Base-by-base conservation (phyloP, 2,888 invertebrate species). In the Acrocyrtus sp. region DNA sequence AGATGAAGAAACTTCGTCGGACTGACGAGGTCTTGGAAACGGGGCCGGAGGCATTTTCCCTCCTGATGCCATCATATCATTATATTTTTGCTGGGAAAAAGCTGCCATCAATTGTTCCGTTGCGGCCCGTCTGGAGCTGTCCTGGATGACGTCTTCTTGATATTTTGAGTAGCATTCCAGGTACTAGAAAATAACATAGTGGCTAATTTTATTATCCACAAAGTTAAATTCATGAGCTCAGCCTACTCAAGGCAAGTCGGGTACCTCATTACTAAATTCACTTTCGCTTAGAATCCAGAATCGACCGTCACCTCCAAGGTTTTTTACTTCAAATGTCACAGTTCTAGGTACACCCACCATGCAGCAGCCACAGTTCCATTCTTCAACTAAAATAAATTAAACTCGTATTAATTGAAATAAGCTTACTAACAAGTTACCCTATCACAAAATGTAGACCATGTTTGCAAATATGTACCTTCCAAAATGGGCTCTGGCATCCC, bases 271-370 rank as follows among this genome's bases (percentile, higher is more conserved):
- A n/a, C 15, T 34, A 51, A 79, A 78, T 45, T 79, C 78, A 26
- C 69, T 69, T 63, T 79, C 75, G 0, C 72, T 60, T n/a, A 79
- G 47, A 22, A 79, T 66, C 79, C 79, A 79, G 56, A 79, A 79
- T 47, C 78, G 54, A 2, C 73, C 79, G 12, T 43, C 51, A 2
- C 74, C 74, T 10, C 79, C 79, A 1, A 61, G 10, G 67, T 77
- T 77, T 15, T 43, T 69, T 29, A 79, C 39, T 57, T 77, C 69
- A 70, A 79, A 79, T 4, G 21, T 12, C 17, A 51, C 27, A 0
- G 54, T 43, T 21, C 67, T 21, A 1, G 67, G 45, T n/a, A 50
- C 56, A 6, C 66, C 66, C 19, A 79, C 50, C 12, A 60, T 39
- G 24, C 66, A 57, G 45, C 77, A 79, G 8, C 79, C 79, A 57